phyloP scores from a whole-genome alignment of 2,797 vertebrate genomes.

The Tadarida brasiliensis region DNA sequence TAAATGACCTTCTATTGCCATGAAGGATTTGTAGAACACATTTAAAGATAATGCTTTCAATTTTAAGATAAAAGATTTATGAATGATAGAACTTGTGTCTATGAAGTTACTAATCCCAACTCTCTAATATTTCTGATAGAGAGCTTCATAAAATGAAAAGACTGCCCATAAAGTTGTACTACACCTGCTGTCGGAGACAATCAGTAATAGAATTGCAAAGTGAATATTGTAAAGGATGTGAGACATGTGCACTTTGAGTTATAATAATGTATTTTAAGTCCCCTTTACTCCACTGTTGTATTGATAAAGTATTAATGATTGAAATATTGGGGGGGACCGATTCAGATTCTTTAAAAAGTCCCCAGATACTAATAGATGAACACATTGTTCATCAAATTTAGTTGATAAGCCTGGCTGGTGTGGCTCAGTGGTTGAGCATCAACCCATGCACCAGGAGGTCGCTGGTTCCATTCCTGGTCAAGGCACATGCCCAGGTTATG shows the following conservation, averaged over 20 bases:
- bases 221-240: conserved; percentile 55
- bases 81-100: conserved; percentile 72
- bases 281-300: background rate
- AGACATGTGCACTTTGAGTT: background rate
- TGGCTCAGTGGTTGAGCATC: no score
- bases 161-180: conserved; percentile 67
- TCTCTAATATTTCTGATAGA: conserved; percentile 77
- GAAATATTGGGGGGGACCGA: background rate
- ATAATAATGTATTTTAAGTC: background rate
- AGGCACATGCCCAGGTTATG: no score
- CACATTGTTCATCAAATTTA: background rate
- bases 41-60: conserved; percentile 78
- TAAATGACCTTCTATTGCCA: conserved; percentile 66
- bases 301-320: conserved; percentile 19
- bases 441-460: no score
- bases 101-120: conserved; percentile 74
- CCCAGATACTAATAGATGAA: background rate
- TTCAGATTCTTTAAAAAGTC: conserved; percentile 30
- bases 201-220: conserved; percentile 57
- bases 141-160: conserved; percentile 73
- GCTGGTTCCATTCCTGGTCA: no score
- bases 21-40: conserved; percentile 74
- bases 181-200: conserved; percentile 58
- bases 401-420: background rate
- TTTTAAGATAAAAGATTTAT: conserved; percentile 79